Base-by-base conservation (phyloP, 2,113 vertebrate species). In the Bufo bufo region DNA sequence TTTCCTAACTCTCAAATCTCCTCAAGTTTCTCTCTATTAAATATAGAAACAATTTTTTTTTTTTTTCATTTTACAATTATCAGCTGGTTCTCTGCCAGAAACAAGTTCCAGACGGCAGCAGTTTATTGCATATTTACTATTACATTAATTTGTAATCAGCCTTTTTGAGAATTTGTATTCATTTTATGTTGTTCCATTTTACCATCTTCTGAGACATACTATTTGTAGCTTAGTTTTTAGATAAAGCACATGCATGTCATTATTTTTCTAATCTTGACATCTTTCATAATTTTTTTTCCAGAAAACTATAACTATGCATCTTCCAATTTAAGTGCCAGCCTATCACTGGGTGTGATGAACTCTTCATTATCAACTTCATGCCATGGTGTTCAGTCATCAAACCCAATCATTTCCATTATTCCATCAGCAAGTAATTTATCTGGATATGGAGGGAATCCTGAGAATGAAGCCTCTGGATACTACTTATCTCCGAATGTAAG, bases 231-330 rank as follows among this genome's bases (percentile, higher is more conserved):
- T 72, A 16, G 4, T 17, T 47, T 75, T 20, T 82, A 58, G 54
- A 9, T 87, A 5, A 75, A 82, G 50, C 74, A 63, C 71, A 75
- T 59, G 10, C 54, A 75, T 63, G 43, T 82, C 69, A 77, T 77
- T 54, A 54, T 43, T 61, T 74, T 87, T 82, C 86, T 87, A 87
- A 87, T 74, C 14, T 82, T 54, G 23, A 56, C 86, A 87, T 82
- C 65, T 87, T 66, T 89, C 77, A 75, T 89, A 49, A 84, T 89
- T 82, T 74, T 90, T 71, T 93, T 95, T 94, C 59, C 94, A 99
- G 98, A 99, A 94, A 97, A 96, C 92, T 98, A 97, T 92, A 95
- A 94, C 93, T 99, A 97, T 61, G 82, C 90, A 6, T 91, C 97
- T 82, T 94, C 97, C 84, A 95, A 96, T 3, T 90, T 97, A 91